These are phyloP conservation scores for Acinonyx jubatus DNA, from an alignment of 2,113 vertebrate species.

Conservation along the genomic window DNA sequence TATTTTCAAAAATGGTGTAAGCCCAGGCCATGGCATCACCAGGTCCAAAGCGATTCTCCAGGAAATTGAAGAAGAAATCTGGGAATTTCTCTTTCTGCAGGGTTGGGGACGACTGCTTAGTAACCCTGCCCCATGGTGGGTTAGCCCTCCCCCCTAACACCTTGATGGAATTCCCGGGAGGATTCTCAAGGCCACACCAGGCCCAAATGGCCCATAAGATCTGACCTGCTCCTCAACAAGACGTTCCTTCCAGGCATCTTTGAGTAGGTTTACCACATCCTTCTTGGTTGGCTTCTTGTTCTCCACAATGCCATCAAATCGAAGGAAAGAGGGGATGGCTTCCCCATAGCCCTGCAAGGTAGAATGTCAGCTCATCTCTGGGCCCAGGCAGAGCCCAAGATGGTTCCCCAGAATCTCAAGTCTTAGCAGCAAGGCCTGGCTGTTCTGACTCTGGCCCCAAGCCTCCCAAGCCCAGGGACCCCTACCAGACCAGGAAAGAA, in stretches of 20 bases:
- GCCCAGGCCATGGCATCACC: constrained; percentile 83
- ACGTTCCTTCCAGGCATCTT: constrained; percentile 87
- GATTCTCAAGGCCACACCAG: neutral
- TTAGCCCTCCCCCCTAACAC: neutral
- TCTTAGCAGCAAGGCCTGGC: neutral
- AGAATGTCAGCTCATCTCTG: neutral
- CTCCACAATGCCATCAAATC: constrained; percentile 81
- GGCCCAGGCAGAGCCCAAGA: neutral
- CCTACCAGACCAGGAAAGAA: constrained; percentile 83
- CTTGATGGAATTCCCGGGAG: neutral
- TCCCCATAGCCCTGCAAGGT: constrained; percentile 76
- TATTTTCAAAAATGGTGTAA: constrained; percentile 84
- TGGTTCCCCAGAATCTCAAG: neutral
- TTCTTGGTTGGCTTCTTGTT: constrained; percentile 85
- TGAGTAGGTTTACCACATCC: constrained; percentile 82
- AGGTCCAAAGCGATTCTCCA: constrained; percentile 81
- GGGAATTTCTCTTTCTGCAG: constrained; percentile 79
- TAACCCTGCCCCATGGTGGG: neutral
- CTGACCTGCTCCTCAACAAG: constrained; percentile 83
- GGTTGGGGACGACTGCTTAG: neutral
- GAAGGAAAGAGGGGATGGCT: constrained; percentile 82
- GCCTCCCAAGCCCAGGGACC: neutral
- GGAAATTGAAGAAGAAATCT: constrained; percentile 84
- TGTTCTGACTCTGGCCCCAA: neutral
- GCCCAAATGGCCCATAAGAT: neutral